These are phyloP conservation scores for Aphodius granarius DNA, from an alignment of 2,888 invertebrate species.

Conservation along the genomic window DNA sequence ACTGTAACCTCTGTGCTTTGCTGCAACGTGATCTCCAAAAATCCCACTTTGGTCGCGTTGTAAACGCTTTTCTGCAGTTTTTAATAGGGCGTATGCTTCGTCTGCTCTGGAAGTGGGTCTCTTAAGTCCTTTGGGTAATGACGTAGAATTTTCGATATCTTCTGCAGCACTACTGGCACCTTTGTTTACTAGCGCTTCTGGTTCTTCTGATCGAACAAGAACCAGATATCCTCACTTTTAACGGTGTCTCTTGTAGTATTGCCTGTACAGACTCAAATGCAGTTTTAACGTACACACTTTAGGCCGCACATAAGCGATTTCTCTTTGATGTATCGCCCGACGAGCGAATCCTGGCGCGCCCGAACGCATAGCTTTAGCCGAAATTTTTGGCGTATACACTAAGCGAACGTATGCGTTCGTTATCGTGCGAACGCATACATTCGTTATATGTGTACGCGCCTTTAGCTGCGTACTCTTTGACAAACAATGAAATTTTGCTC, in stretches of 20 bases:
- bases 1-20: not conserved
- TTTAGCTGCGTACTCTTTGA: too few species aligned
- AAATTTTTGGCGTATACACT: constrained; percentile 4
- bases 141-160: not conserved
- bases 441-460: not conserved
- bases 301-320: not conserved
- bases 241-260: not conserved
- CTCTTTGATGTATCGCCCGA: not conserved
- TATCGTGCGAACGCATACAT: not conserved
- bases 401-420: not conserved
- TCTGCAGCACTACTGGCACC: not conserved
- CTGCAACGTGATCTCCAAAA: not conserved
- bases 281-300: constrained; percentile 1
- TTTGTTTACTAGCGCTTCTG: not conserved
- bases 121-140: not conserved
- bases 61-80: not conserved
- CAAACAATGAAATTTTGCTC: too few species aligned
- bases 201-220: not conserved
- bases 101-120: not conserved
- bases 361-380: not conserved
- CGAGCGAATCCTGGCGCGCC: not conserved
- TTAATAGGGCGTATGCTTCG: not conserved
- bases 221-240: constrained; percentile 1
- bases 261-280: constrained; percentile 3
- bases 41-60: not conserved